phyloP scores from a whole-genome alignment of 2,888 invertebrate genomes.

The Nymphalis urticae region DNA sequence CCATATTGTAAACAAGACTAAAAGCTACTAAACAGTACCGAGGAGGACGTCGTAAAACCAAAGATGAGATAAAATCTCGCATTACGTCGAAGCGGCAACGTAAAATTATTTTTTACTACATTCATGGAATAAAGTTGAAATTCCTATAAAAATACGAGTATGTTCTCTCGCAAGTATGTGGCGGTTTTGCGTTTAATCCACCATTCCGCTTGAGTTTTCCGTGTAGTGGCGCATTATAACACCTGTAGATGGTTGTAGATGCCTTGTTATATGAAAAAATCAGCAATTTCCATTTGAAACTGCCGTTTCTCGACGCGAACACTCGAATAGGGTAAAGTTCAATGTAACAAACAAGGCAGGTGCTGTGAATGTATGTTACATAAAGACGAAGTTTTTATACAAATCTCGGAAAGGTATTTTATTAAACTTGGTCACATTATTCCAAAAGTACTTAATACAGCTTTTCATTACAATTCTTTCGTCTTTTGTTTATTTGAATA shows the following conservation, averaged over 20 bases:
- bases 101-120: slow-evolving; percentile 24
- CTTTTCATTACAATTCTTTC: background rate
- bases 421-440: slow-evolving; percentile 18
- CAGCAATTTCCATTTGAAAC: slow-evolving; percentile 58
- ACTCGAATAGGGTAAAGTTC: slow-evolving; percentile 49
- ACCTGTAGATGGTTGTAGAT: slow-evolving; percentile 48
- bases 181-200: slow-evolving; percentile 50
- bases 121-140: slow-evolving; percentile 18
- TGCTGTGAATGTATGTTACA: slow-evolving; percentile 34
- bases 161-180: slow-evolving; percentile 13
- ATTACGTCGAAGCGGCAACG: slow-evolving; percentile 12
- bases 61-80: slow-evolving; percentile 18
- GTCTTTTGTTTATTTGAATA: slow-evolving; percentile 4
- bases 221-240: slow-evolving; percentile 50
- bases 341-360: slow-evolving; percentile 40
- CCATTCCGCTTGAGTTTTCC: slow-evolving; percentile 51
- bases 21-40: slow-evolving; percentile 18
- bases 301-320: slow-evolving; percentile 46
- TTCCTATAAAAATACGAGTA: slow-evolving; percentile 19
- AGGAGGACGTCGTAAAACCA: slow-evolving; percentile 17
- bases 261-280: slow-evolving; percentile 60
- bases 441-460: slow-evolving; percentile 11
- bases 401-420: slow-evolving; percentile 14
- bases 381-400: slow-evolving; percentile 30
- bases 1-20: slow-evolving; percentile 23